Percentiles rank a stretch among this genome's conserved stretches.
phyloP scores from a whole-genome alignment of 2,888 invertebrate species.

The Incurvaria masculella region DNA sequence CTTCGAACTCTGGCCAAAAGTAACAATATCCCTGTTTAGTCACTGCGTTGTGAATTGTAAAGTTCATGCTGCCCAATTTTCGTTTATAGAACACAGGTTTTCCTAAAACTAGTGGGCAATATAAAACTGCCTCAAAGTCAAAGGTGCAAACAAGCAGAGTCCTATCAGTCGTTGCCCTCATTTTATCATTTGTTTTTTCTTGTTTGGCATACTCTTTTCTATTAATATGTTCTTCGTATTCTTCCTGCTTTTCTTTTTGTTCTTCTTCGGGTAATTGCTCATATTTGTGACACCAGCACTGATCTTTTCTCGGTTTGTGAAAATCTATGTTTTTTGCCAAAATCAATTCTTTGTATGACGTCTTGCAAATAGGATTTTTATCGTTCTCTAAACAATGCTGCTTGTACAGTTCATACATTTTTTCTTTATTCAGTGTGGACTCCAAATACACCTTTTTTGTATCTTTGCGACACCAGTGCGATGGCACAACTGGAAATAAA shows the following conservation, averaged over 20 bases:
- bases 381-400: constrained; percentile 8
- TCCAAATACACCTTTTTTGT: constrained; percentile 13
- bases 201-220: constrained; percentile 11
- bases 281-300: constrained; percentile 13
- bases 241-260: constrained; percentile 14
- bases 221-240: constrained; percentile 12
- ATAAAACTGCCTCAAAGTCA: constrained; percentile 15
- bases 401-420: constrained; percentile 14
- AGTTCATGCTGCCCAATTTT: constrained; percentile 15
- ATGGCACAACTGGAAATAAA: constrained; percentile 12
- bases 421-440: constrained; percentile 12
- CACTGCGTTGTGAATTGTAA: constrained; percentile 15
- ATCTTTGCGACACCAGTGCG: constrained; percentile 5
- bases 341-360: constrained; percentile 11
- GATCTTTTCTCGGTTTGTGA: constrained; percentile 12
- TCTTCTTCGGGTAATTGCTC: constrained; percentile 12
- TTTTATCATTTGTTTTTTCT: constrained; percentile 12
- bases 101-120: constrained; percentile 14
- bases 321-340: no score
- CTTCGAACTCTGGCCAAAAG: constrained; percentile 14
- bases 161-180: constrained; percentile 12
- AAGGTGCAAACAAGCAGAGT: constrained; percentile 16
- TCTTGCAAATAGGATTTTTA: constrained; percentile 8
- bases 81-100: constrained; percentile 14
- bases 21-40: constrained; percentile 16